These are phyloP conservation scores for Holothuria leucospilota DNA, from an alignment of 53 echinoderm and acorn worm genomes.

Conservation along the genomic window DNA sequence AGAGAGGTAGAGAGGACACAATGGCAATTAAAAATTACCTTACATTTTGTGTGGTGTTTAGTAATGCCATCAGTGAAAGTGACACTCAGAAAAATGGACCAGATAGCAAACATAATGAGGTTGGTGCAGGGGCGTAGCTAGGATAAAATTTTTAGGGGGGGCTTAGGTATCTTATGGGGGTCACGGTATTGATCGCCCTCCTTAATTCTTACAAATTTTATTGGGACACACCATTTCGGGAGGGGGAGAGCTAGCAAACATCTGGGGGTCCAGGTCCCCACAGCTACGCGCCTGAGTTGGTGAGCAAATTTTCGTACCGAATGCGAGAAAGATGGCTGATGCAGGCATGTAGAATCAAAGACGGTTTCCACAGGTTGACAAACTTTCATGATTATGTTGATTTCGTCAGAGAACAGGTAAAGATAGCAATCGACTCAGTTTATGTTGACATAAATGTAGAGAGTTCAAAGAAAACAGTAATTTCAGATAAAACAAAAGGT, in stretches of 20 bases:
- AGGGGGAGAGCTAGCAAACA: no score
- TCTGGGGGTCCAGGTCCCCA: no score
- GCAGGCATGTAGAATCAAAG: constrained; percentile 23
- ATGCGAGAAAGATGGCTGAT: constrained; percentile 59
- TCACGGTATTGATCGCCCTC: no score
- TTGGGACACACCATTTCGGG: no score
- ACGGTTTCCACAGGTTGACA: neutral
- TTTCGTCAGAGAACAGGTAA: constrained; percentile 49
- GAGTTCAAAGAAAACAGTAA: constrained; percentile 2
- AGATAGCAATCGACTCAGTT: constrained; percentile 27
- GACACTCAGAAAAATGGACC: constrained; percentile 44
- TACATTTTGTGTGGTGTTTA: constrained; percentile 59
- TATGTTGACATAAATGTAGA: constrained; percentile 7
- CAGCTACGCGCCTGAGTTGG: constrained; percentile 45
- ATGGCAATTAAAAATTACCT: constrained; percentile 57
- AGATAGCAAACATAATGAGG: constrained; percentile 63
- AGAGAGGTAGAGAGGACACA: constrained; percentile 59
- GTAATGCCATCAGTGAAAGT: constrained; percentile 49
- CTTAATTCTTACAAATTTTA: no score
- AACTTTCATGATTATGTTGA: constrained; percentile 24
- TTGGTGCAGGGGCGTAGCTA: no score
- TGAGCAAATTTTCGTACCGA: constrained; percentile 61
- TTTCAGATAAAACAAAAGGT: neutral
- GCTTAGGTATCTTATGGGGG: no score
- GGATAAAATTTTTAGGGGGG: no score